Conservation (phyloP, 2,888 invertebrate genomes). For the Aphodius granarius region DNA sequence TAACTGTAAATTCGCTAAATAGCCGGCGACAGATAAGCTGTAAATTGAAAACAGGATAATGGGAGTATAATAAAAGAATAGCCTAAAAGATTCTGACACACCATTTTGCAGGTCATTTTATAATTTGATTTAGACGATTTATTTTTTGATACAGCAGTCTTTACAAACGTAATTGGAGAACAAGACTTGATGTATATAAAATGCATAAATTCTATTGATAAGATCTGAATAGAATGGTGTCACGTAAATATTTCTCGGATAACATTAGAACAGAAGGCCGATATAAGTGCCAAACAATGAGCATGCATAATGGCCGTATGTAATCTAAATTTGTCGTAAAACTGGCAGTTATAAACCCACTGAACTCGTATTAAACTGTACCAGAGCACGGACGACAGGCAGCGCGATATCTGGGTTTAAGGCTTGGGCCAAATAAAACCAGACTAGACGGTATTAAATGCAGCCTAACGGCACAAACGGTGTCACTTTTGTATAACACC, state of each 20-base stretch:
- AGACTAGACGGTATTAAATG: not conserved
- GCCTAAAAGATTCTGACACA: not conserved
- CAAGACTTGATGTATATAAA: too few species aligned
- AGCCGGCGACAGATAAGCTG: slow-evolving; percentile 8
- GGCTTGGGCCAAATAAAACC: not conserved
- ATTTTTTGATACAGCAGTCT: too few species aligned
- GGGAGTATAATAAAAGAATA: not conserved
- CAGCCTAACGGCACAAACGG: not conserved
- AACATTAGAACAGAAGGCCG: not conserved
- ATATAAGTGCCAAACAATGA: not conserved
- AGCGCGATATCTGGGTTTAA: not conserved
- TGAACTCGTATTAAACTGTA: not conserved
- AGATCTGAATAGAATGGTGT: not conserved
- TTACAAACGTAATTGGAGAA: too few species aligned
- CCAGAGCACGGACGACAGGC: not conserved
- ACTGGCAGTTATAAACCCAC: not conserved
- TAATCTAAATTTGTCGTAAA: not conserved
- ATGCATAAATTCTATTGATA: not conserved
- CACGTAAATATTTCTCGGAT: not conserved
- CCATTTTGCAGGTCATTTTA: not conserved
- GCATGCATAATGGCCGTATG: not conserved
- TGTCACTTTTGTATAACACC: not conserved
- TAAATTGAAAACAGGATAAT: slow-evolving; percentile 6
- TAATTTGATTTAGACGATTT: not conserved
- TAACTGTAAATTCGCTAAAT: slow-evolving; percentile 8